Conservation (phyloP, 2,888 invertebrate genomes). For the Falcaria lacertinaria region DNA sequence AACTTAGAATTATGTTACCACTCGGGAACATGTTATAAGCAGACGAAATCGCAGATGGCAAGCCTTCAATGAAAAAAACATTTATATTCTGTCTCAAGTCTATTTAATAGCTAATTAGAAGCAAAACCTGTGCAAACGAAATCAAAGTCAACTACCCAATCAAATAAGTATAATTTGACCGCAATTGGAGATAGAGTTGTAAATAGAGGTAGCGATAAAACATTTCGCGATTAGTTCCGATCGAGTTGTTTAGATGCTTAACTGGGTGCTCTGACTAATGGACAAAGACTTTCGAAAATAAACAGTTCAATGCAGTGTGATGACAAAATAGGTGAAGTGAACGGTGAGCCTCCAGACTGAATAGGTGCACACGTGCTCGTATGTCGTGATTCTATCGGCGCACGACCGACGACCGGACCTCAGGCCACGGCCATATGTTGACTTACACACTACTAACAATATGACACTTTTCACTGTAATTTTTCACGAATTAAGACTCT, state of each 20-base stretch:
- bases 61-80: too few species aligned
- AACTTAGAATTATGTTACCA: too few species aligned
- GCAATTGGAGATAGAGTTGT: neutral
- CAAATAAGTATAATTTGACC: neutral
- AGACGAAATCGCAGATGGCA: too few species aligned
- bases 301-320: constrained; percentile 49
- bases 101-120: too few species aligned
- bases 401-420: constrained; percentile 57
- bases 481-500: constrained; percentile 27
- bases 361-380: constrained; percentile 62
- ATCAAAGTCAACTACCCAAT: too few species aligned
- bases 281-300: constrained; percentile 49
- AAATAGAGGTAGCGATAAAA: neutral
- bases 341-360: constrained; percentile 66
- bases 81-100: too few species aligned
- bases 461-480: constrained; percentile 60
- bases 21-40: too few species aligned
- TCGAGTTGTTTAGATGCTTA: constrained; percentile 22
- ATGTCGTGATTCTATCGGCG: constrained; percentile 64
- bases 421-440: constrained; percentile 69
- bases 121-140: too few species aligned
- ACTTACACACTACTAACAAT: constrained; percentile 62
- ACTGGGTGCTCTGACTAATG: constrained; percentile 51
- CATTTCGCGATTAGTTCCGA: neutral
- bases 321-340: constrained; percentile 71